These are phyloP conservation scores for Ictalurus furcatus DNA, from an alignment of 2,113 vertebrate species.

Conservation along the genomic window DNA sequence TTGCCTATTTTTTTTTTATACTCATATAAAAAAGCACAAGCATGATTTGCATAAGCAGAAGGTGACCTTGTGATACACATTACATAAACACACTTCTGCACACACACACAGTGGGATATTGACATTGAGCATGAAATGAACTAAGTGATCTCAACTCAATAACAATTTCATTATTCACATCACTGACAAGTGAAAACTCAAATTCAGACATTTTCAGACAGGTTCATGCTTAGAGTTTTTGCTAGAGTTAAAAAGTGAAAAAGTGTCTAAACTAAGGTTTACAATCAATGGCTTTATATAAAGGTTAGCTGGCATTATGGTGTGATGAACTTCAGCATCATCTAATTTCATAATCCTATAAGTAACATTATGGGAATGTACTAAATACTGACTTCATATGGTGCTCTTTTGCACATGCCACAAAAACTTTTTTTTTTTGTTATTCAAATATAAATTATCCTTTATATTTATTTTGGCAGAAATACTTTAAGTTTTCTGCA, in stretches of 20 bases:
- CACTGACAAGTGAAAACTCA: background rate
- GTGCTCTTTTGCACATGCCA: background rate
- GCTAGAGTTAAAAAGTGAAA: background rate
- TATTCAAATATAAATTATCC: background rate
- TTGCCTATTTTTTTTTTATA: constrained; percentile 16
- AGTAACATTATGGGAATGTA: background rate
- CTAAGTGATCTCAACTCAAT: background rate
- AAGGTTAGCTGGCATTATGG: background rate
- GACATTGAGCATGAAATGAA: background rate
- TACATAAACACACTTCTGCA: background rate
- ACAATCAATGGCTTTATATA: background rate
- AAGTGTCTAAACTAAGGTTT: background rate
- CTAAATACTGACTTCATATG: background rate
- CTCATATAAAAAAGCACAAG: constrained; percentile 6
- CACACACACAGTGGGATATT: background rate
- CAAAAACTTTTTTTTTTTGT: background rate
- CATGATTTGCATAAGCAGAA: background rate
- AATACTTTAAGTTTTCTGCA: background rate
- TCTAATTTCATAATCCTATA: background rate
- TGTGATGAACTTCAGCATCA: background rate
- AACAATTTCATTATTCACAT: background rate
- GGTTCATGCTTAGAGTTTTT: background rate
- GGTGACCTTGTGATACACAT: background rate
- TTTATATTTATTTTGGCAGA: background rate
- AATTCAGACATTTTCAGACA: background rate